Evolutionary conservation across 2,113 vertebrate genomes (phyloP).

Genomic region (Sylvietta virens): DNA sequence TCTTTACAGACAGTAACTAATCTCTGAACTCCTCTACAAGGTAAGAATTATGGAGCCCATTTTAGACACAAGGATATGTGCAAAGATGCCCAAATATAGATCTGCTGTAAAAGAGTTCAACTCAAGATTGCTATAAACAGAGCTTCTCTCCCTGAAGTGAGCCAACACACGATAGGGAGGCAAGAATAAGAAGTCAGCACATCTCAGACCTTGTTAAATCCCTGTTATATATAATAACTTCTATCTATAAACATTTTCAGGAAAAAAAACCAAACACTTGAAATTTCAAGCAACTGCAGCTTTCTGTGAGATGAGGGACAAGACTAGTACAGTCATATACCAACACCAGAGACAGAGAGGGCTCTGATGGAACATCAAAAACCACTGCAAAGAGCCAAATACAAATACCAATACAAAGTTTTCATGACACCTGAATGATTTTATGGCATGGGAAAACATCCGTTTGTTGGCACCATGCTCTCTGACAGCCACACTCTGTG

Average conservation of each 20-base stretch:
- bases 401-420: too few relatives aligned
- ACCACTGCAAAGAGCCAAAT: background rate
- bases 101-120: constrained; percentile 23
- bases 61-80: constrained; percentile 29
- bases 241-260: constrained; percentile 18
- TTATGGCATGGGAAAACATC: background rate
- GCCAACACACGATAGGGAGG: background rate
- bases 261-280: background rate
- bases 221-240: constrained; percentile 24
- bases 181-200: constrained; percentile 34
- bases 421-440: background rate
- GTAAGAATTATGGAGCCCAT: constrained; percentile 23
- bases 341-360: background rate
- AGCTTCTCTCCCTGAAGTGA: background rate
- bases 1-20: background rate
- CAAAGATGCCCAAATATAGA: constrained; percentile 50
- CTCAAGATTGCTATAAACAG: constrained; percentile 26
- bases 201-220: constrained; percentile 10
- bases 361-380: background rate
- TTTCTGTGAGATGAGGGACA: background rate
- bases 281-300: background rate
- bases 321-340: background rate
- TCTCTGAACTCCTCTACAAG: background rate
- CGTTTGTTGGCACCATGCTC: background rate
- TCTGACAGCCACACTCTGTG: background rate